A percentile compares a stretch with the other conserved stretches of the same genome.
phyloP scores from a whole-genome alignment of 2,797 vertebrate genomes.

The Merluccius polli region DNA sequence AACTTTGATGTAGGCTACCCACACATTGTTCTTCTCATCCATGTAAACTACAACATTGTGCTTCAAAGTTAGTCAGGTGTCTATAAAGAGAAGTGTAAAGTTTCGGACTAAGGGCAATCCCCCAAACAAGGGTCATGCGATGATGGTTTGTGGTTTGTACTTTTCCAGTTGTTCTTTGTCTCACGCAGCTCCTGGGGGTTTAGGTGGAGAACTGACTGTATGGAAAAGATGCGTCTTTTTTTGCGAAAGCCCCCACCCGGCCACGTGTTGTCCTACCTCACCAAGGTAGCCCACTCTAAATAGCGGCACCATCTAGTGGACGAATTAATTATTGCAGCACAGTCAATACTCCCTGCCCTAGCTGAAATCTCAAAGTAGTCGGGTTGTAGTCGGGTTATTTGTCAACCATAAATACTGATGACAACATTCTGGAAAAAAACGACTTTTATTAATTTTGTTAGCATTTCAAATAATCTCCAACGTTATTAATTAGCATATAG shows the following conservation, averaged over 20 bases:
- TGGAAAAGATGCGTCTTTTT: background rate
- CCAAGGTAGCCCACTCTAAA: background rate
- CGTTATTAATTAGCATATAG: constrained; percentile 54
- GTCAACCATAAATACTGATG: background rate
- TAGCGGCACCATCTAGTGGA: background rate
- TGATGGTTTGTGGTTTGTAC: background rate
- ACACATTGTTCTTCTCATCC: background rate
- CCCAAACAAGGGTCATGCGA: background rate
- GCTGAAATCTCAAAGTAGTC: too few relatives aligned
- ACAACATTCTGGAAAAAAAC: constrained; percentile 43
- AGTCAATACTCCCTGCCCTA: background rate
- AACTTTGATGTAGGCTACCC: background rate
- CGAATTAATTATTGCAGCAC: background rate
- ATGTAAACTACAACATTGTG: background rate
- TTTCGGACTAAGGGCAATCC: background rate
- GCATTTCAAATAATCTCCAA: constrained; percentile 54
- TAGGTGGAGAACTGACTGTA: background rate
- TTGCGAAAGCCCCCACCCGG: background rate
- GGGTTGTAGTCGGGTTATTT: too few relatives aligned
- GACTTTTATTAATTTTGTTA: constrained; percentile 62
- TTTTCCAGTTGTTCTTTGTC: background rate
- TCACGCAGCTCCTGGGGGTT: background rate
- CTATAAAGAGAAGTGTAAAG: background rate
- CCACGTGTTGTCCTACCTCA: too few relatives aligned
- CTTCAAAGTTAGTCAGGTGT: background rate